phyloP scores from a whole-genome alignment of 1,140 invertebrate species.

The Artemia franciscana region DNA sequence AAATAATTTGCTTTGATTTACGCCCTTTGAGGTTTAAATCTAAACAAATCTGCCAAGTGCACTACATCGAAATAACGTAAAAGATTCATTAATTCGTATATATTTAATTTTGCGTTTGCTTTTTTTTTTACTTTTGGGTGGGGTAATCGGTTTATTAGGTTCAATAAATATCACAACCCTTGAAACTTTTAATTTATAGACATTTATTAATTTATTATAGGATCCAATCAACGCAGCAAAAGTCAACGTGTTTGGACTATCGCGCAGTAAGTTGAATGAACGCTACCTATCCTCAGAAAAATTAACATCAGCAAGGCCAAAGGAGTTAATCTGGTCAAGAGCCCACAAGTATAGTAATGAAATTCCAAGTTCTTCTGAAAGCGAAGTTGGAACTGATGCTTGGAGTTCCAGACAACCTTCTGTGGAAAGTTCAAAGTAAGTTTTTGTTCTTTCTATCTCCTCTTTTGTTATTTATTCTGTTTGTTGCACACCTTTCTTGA shows the following conservation, averaged over 20 bases:
- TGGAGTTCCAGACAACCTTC: neutral
- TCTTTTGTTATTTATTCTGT: too few species aligned
- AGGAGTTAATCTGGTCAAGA: slow-evolving; percentile 7
- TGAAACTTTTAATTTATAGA: too few species aligned
- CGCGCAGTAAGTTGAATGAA: slow-evolving; percentile 58
- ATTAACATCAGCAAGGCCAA: slow-evolving; percentile 21
- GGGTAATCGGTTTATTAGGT: too few species aligned
- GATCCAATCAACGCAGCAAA: slow-evolving; percentile 22
- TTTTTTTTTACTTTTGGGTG: too few species aligned
- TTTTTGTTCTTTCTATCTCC: neutral
- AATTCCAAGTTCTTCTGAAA: neutral
- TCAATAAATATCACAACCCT: too few species aligned
- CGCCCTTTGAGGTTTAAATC: too few species aligned
- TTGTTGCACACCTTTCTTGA: too few species aligned
- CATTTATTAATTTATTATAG: slow-evolving; percentile 13
- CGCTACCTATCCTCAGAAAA: slow-evolving; percentile 57
- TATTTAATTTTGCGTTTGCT: too few species aligned
- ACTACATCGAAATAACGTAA: too few species aligned
- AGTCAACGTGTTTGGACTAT: slow-evolving; percentile 44
- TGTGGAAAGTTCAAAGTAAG: neutral
- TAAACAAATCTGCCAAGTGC: too few species aligned
- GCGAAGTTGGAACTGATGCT: neutral
- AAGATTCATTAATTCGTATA: neutral
- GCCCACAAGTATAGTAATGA: neutral
- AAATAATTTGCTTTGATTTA: too few species aligned